phyloP scores from a whole-genome alignment of 1,140 invertebrate genomes.

The Sitophilus oryzae region DNA sequence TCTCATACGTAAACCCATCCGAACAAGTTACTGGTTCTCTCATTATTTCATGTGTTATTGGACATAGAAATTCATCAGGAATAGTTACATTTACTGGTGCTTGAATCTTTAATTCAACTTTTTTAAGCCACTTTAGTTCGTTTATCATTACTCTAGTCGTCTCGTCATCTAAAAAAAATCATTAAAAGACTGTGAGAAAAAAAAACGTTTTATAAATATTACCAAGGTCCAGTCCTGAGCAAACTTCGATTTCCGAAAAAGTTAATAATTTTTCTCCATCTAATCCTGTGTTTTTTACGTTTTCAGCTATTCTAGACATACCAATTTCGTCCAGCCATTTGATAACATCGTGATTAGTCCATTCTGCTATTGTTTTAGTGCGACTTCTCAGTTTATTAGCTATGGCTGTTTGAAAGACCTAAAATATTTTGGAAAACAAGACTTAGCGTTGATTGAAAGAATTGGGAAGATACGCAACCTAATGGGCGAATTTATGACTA shows the following conservation, averaged over 20 bases:
- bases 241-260: conserved; percentile 50
- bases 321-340: conserved; percentile 59
- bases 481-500: too few relatives aligned
- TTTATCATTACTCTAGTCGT: conserved; percentile 29
- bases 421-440: too few relatives aligned
- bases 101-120: conserved; percentile 37
- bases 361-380: conserved; percentile 45
- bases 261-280: conserved; percentile 56
- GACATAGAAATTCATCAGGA: conserved; percentile 70
- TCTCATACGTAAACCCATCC: conserved; percentile 77
- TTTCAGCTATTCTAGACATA: conserved; percentile 48
- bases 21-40: conserved; percentile 67
- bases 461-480: too few relatives aligned
- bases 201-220: conserved; percentile 22
- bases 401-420: conserved; percentile 41
- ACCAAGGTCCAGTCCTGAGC: conserved; percentile 51
- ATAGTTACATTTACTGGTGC: conserved; percentile 37
- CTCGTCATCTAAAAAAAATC: conserved; percentile 33
- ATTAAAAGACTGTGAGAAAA: background rate
- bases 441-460: too few relatives aligned
- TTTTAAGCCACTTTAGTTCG: conserved; percentile 52
- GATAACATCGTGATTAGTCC: conserved; percentile 55
- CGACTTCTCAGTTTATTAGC: conserved; percentile 36
- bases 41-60: conserved; percentile 77
- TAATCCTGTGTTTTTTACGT: conserved; percentile 48